Percentiles rank a stretch among this genome's conserved stretches.
phyloP scores from a whole-genome alignment of 2,888 invertebrate genomes.

The Orthosia gothica region DNA sequence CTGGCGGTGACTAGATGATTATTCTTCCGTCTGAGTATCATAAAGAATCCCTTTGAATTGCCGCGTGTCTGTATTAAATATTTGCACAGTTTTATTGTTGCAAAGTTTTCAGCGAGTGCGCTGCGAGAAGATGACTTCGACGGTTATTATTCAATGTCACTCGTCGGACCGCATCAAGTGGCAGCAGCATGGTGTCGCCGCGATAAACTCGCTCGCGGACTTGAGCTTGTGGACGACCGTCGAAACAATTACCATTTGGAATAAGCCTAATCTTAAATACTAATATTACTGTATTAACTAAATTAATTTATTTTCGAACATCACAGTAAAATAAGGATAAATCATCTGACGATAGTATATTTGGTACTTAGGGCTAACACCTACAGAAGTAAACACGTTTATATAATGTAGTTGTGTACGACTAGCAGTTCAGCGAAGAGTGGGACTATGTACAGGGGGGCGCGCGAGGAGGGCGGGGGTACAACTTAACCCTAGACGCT shows the following conservation, averaged over 20 bases:
- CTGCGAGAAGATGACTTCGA: too few species aligned
- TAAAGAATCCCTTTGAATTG: too few species aligned
- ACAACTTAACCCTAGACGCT: background rate
- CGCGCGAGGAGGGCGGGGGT: background rate
- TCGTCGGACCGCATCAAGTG: too few species aligned
- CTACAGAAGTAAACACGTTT: conserved; percentile 9
- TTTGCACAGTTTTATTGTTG: too few species aligned
- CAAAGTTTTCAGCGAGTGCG: too few species aligned
- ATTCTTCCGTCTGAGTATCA: too few species aligned
- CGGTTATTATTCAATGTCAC: too few species aligned
- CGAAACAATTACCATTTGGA: conserved; percentile 22
- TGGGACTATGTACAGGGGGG: background rate
- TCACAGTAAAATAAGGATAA: conserved; percentile 61
- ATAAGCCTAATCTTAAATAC: conserved; percentile 24
- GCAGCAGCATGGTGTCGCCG: too few species aligned
- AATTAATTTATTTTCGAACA: conserved; percentile 63
- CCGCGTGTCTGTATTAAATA: too few species aligned
- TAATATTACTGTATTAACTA: conserved; percentile 39
- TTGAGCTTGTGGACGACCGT: conserved; percentile 10
- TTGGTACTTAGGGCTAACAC: conserved; percentile 27
- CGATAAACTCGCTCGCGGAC: too few species aligned
- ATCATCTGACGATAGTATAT: conserved; percentile 39
- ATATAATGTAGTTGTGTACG: background rate
- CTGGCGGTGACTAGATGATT: too few species aligned
- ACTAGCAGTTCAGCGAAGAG: background rate